These are phyloP conservation scores for Carapus acus DNA, from an alignment of 2,797 vertebrate species.

Conservation along the genomic window DNA sequence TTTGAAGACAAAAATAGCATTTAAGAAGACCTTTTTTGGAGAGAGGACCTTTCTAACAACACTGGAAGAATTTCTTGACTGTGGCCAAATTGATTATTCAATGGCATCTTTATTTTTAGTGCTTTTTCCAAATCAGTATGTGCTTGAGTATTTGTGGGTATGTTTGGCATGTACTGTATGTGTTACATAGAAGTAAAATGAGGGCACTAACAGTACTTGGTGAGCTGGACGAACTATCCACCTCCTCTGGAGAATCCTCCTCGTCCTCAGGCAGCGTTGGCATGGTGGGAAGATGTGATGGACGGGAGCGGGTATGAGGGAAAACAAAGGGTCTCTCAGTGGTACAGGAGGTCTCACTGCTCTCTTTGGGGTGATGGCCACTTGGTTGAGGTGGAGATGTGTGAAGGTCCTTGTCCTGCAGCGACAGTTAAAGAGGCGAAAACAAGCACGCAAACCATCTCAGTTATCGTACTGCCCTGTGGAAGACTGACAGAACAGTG, in stretches of 20 bases:
- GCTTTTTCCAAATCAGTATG: constrained; percentile 14
- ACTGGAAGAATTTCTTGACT: constrained; percentile 1
- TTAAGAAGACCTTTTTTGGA: constrained; percentile 16
- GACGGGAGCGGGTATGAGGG: constrained; percentile 66
- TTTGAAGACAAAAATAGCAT: constrained; percentile 9
- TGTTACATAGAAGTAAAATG: too few relatives aligned
- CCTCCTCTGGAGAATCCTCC: constrained; percentile 82
- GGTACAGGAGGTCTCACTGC: constrained; percentile 44
- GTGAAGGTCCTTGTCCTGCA: constrained; percentile 67
- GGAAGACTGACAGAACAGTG: too few relatives aligned
- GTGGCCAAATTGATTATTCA: constrained; percentile 18
- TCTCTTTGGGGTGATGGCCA: constrained; percentile 23
- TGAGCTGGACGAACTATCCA: constrained; percentile 74
- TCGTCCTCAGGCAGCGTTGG: constrained; percentile 90
- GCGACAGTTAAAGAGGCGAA: constrained; percentile 38
- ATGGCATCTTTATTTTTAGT: constrained; percentile 1
- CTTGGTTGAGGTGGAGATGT: constrained; percentile 60
- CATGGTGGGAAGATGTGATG: constrained; percentile 72
- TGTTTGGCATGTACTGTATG: too few relatives aligned
- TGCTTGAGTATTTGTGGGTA: too few relatives aligned
- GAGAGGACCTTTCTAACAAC: constrained; percentile 14
- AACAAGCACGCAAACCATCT: background rate
- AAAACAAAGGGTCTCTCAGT: constrained; percentile 54
- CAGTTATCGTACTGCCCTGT: too few relatives aligned
- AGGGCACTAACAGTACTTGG: constrained; percentile 81